These are phyloP conservation scores for Palythoa caribaeorum DNA, from an alignment of 92 coral and sea anemone genomes.

Conservation along the genomic window DNA sequence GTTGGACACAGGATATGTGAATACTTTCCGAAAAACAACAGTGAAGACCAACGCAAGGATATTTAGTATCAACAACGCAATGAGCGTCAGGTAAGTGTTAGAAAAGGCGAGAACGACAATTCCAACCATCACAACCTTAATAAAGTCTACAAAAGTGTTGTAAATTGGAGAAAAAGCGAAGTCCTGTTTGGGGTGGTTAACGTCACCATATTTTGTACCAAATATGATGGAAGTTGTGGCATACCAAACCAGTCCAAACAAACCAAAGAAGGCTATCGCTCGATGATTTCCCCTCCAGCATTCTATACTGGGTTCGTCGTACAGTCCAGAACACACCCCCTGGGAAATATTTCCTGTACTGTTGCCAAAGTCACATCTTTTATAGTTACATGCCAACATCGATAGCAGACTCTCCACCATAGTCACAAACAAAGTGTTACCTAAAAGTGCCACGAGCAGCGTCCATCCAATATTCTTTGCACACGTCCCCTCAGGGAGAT, in stretches of 20 bases:
- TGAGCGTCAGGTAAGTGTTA: slow-evolving; percentile 60
- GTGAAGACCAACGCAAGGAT: slow-evolving; percentile 82
- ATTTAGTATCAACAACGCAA: slow-evolving; percentile 68
- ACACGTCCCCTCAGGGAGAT: slow-evolving; percentile 84
- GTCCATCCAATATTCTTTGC: slow-evolving; percentile 94
- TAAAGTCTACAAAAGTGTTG: slow-evolving; percentile 82
- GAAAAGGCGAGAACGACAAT: slow-evolving; percentile 82
- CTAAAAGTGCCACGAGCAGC: slow-evolving; percentile 82
- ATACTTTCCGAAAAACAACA: slow-evolving; percentile 67
- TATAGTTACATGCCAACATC: slow-evolving; percentile 88
- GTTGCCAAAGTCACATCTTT: slow-evolving; percentile 39
- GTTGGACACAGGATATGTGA: slow-evolving; percentile 75
- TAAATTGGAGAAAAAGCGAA: slow-evolving; percentile 91
- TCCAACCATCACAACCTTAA: slow-evolving; percentile 94
- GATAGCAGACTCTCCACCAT: slow-evolving; percentile 87
- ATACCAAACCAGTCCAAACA: slow-evolving; percentile 96
- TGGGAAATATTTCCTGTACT: slow-evolving; percentile 29
- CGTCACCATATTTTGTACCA: slow-evolving; percentile 95
- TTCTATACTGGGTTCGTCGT: slow-evolving; percentile 72
- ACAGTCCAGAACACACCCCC: slow-evolving; percentile 55
- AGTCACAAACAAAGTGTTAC: slow-evolving; percentile 95
- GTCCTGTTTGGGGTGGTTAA: slow-evolving; percentile 90
- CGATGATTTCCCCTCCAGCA: slow-evolving; percentile 94
- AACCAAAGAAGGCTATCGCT: slow-evolving; percentile 84
- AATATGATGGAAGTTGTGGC: slow-evolving; percentile 90